Percentiles rank a stretch among this genome's conserved stretches.
These are phyloP conservation scores for Aphrocallistes beatrix DNA, from an alignment of 37 sponge, comb jelly and placozoan genomes.

Conservation along the genomic window DNA sequence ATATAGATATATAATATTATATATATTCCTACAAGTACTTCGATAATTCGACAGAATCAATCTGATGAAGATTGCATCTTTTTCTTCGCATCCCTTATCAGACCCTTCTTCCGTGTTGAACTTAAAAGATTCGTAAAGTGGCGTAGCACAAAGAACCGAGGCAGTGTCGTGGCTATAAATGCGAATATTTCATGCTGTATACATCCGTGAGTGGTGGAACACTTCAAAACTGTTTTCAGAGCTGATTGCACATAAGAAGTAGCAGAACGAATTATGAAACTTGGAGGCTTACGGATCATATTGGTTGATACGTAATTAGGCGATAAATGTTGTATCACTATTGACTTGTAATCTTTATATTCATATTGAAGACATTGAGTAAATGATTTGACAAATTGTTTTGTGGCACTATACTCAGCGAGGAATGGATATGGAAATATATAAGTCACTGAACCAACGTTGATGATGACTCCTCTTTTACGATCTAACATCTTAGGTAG, in stretches of 20 bases:
- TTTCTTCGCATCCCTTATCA: too few species aligned
- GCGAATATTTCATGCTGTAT: background rate
- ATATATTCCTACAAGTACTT: too few species aligned
- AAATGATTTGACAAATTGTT: conserved; percentile 18
- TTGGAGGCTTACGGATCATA: background rate
- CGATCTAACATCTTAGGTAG: conserved; percentile 21
- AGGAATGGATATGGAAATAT: background rate
- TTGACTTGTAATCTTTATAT: background rate
- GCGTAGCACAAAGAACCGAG: too few species aligned
- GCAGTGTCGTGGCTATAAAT: background rate
- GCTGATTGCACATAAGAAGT: background rate
- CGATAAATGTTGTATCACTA: background rate
- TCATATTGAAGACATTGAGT: background rate
- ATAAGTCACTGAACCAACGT: background rate
- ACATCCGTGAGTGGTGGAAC: background rate
- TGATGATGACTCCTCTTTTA: conserved; percentile 10
- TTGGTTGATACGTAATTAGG: background rate
- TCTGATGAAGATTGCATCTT: too few species aligned
- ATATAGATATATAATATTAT: too few species aligned
- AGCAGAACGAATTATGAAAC: background rate
- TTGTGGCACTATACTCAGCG: conserved; percentile 14
- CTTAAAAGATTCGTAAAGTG: too few species aligned
- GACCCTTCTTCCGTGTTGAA: too few species aligned
- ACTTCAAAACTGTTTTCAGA: background rate
- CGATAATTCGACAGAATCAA: too few species aligned